Conservation (phyloP, 1,140 invertebrate species). For the Psilanteris sp. region DNA sequence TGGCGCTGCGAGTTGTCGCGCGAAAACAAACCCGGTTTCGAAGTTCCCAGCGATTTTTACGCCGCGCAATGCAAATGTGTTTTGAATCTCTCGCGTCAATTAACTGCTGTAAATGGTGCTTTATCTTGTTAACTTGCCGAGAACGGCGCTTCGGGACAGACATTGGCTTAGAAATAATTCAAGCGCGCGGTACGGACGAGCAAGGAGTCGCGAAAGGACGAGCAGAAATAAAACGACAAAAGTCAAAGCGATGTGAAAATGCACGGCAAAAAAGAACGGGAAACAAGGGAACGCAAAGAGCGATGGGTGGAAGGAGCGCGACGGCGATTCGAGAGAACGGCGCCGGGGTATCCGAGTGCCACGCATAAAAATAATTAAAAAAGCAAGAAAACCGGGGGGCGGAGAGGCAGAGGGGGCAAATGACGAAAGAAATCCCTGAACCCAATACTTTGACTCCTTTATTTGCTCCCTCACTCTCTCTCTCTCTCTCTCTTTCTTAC, state of each 20-base stretch:
- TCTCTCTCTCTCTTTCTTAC: too few relatives aligned
- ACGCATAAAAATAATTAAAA: conserved; percentile 33
- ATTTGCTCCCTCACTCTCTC: conserved; percentile 33
- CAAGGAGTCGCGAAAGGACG: conserved; percentile 21
- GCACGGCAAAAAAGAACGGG: conserved; percentile 18
- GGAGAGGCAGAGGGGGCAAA: not conserved
- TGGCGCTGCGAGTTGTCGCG: too few relatives aligned
- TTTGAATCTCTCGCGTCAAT: not conserved
- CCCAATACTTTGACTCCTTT: conserved; percentile 30
- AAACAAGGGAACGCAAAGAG: conserved; percentile 35
- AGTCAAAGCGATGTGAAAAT: conserved; percentile 20
- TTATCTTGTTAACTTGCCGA: conserved; percentile 40
- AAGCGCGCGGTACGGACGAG: conserved; percentile 26
- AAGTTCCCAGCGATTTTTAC: too few relatives aligned
- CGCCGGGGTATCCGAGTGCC: conserved; percentile 8
- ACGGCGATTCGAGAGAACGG: conserved; percentile 12
- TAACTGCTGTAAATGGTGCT: not conserved
- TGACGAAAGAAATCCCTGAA: conserved; percentile 21
- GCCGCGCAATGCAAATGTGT: too few relatives aligned
- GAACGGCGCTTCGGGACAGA: conserved; percentile 1
- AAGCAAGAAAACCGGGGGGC: not conserved
- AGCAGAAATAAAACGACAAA: conserved; percentile 39
- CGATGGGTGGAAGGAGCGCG: conserved; percentile 24
- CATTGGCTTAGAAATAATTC: conserved; percentile 40
- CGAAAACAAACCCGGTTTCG: too few relatives aligned